Base-by-base conservation (phyloP, 23 tunicate genomes). In the Ciona savignyi region DNA sequence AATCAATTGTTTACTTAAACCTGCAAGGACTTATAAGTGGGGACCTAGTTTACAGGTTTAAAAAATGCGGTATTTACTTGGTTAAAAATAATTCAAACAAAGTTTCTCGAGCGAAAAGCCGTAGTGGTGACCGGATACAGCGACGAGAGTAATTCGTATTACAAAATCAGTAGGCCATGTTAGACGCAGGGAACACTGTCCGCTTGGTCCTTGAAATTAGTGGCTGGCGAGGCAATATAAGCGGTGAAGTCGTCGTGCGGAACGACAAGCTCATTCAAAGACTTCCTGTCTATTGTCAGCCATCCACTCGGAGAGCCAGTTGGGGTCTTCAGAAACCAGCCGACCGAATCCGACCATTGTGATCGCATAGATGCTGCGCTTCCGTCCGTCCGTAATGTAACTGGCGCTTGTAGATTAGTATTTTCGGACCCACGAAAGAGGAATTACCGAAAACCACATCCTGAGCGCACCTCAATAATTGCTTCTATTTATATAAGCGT, bases 161-260 rank as follows among this genome's bases (percentile, higher is more conserved):
- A n/a, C n/a, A n/a, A n/a, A n/a, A 42, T 42, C 15, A 42, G 56
- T 42, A 6, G 56, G 56, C 56, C 11, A 15, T 42, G 9, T 42
- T 42, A 6, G 56, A 42, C 9, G 15, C 56, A 15, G 56, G 56
- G 11, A 42, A 15, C 56, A 42, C 56, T 42, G 56, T 9, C 56
- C 56, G 56, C 56, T 42, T 42, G 56, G 56, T 42, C 56, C 56
- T 42, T 42, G 56, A 42, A 42, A 42, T 42, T 42, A 42, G 56
- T 42, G 56, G 56, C 56, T 42, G 56, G 56, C 56, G 56, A 42
- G 56, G 56, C 56, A 42, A 42, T 42, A 42, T 42, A 42, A 42
- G 56, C 56, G 56, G 56, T 42, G 56, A 42, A 42, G 56, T 42
- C 56, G 56, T 15, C 56, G 56, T 42, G 56, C 56, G 56, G 56